Conservation (phyloP, 2,113 vertebrate genomes). For the Sterrhoptilus dennistouni region DNA sequence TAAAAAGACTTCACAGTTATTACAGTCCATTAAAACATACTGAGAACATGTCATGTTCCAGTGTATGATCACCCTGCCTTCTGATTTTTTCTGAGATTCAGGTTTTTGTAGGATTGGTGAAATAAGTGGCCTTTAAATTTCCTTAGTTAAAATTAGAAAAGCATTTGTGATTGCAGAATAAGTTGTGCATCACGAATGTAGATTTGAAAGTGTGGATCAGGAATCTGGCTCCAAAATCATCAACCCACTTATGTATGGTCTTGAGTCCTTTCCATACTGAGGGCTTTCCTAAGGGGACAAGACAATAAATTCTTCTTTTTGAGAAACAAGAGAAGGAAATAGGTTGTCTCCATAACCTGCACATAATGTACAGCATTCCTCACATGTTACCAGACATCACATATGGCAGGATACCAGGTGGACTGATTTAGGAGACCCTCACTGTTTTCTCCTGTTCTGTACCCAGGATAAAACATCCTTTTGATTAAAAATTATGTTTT, state of each 20-base stretch:
- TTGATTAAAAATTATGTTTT: neutral
- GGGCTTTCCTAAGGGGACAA: neutral
- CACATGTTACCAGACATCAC: neutral
- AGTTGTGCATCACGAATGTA: neutral
- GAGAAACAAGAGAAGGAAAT: neutral
- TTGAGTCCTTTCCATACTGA: neutral
- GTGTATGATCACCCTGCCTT: accelerated
- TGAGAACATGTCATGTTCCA: neutral
- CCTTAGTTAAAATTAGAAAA: neutral
- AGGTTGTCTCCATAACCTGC: neutral
- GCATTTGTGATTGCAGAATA: neutral
- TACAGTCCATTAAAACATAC: neutral
- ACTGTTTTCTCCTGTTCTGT: neutral
- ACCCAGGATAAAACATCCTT: neutral
- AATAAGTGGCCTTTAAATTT: neutral
- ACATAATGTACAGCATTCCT: neutral
- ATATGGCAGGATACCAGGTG: accelerated
- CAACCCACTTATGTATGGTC: neutral
- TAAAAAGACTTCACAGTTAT: neutral
- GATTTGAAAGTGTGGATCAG: accelerated
- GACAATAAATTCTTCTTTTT: neutral
- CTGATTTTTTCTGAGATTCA: neutral
- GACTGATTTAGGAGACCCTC: neutral
- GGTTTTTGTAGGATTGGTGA: neutral
- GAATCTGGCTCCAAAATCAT: neutral